phyloP scores from a whole-genome alignment of 2,113 vertebrate genomes.

The Gnathonemus echidnorhynchus region DNA sequence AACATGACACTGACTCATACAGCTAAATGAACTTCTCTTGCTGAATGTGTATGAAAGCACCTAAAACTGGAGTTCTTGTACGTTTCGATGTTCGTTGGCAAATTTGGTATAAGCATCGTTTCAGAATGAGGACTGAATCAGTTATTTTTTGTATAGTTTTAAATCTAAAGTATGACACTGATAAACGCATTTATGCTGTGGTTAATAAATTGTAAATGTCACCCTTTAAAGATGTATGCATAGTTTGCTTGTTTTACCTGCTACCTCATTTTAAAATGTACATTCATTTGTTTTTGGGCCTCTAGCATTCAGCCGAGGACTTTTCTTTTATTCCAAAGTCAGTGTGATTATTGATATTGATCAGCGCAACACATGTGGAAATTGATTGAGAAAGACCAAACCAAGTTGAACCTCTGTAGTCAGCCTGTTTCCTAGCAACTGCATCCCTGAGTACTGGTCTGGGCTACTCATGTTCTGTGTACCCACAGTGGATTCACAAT shows the following conservation, averaged over 20 bases:
- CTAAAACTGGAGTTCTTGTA: background rate
- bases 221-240: slow-evolving; percentile 29
- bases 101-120: background rate
- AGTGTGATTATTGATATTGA: slow-evolving; percentile 46
- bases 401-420: slow-evolving; percentile 60
- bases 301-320: slow-evolving; percentile 30
- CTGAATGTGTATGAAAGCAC: slow-evolving; percentile 1
- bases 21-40: background rate
- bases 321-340: slow-evolving; percentile 34
- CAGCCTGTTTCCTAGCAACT: slow-evolving; percentile 65
- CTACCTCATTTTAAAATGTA: slow-evolving; percentile 25
- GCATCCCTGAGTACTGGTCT: slow-evolving; percentile 43
- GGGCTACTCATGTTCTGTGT: slow-evolving; percentile 46
- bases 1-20: slow-evolving; percentile 12
- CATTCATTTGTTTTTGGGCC: slow-evolving; percentile 25
- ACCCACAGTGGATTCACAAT: slow-evolving; percentile 37
- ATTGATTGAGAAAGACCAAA: slow-evolving; percentile 65
- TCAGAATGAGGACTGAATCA: background rate
- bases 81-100: background rate
- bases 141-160: background rate
- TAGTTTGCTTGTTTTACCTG: slow-evolving; percentile 28
- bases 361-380: slow-evolving; percentile 51
- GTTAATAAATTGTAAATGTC: slow-evolving; percentile 27
- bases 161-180: background rate
- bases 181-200: slow-evolving; percentile 24